Percentiles rank a stretch among this genome's conserved stretches.
phyloP scores from a whole-genome alignment of 64 coral and sea anemone species.

The Pocillopora verrucosa region DNA sequence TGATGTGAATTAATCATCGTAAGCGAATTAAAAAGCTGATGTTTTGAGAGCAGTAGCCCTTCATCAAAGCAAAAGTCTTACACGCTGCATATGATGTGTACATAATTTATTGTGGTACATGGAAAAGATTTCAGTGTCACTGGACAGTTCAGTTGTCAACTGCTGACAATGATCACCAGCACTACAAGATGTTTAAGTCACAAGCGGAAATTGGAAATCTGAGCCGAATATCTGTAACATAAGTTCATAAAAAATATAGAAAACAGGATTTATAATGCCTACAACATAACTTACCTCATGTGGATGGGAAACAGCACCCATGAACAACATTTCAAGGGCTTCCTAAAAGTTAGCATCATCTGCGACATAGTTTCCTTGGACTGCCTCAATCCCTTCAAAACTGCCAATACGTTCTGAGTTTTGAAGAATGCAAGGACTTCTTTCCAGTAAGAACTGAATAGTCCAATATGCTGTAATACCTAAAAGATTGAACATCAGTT shows the following conservation, averaged over 20 bases:
- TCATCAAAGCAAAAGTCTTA: too few relatives aligned
- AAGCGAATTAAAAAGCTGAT: neutral
- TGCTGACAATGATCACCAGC: neutral
- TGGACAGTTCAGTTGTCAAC: constrained; percentile 10
- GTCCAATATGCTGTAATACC: too few relatives aligned
- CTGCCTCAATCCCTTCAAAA: too few relatives aligned
- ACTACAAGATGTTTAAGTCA: neutral
- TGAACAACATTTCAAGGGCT: too few relatives aligned
- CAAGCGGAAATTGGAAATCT: constrained; percentile 17
- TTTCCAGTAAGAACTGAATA: too few relatives aligned
- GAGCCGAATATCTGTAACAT: neutral
- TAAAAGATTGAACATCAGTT: too few relatives aligned
- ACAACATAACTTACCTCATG: too few relatives aligned
- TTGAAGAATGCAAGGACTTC: too few relatives aligned
- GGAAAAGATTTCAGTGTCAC: constrained; percentile 19
- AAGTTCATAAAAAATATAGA: neutral
- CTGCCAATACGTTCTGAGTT: too few relatives aligned
- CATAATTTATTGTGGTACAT: neutral
- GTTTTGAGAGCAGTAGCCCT: neutral
- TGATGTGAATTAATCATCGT: neutral
- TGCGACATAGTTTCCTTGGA: too few relatives aligned
- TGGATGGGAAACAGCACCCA: too few relatives aligned
- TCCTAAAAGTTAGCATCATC: too few relatives aligned
- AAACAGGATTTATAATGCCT: constrained; percentile 16
- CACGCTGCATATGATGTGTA: neutral